phyloP scores from a whole-genome alignment of 2,888 invertebrate genomes.

The Agrotis puta region DNA sequence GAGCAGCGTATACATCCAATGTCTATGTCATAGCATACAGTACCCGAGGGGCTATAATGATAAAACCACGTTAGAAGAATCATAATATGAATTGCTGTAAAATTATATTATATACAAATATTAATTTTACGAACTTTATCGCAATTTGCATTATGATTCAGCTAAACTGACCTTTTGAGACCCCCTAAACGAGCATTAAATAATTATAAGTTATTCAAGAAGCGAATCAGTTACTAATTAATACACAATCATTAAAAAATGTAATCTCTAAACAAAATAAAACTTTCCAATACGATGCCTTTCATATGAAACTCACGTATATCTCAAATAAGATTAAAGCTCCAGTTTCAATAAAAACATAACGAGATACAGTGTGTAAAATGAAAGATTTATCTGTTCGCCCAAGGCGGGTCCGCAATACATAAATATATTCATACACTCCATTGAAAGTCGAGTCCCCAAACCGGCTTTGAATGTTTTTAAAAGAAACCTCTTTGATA shows the following conservation, averaged over 20 bases:
- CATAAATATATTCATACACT: slow-evolving; percentile 85
- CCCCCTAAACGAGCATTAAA: too few relatives aligned
- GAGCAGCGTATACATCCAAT: too few relatives aligned
- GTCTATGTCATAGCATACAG: too few relatives aligned
- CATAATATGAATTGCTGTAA: too few relatives aligned
- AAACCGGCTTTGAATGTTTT: slow-evolving; percentile 81
- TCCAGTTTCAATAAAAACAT: slow-evolving; percentile 81
- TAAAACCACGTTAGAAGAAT: too few relatives aligned
- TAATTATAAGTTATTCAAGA: too few relatives aligned
- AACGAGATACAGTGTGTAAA: slow-evolving; percentile 81
- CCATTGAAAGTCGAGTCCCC: slow-evolving; percentile 81
- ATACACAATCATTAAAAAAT: background rate
- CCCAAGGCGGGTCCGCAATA: slow-evolving; percentile 71
- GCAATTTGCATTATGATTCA: too few relatives aligned
- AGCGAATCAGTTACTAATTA: too few relatives aligned
- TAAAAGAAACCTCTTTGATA: slow-evolving; percentile 80
- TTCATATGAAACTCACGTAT: slow-evolving; percentile 53
- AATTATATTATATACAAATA: too few relatives aligned
- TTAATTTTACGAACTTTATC: too few relatives aligned
- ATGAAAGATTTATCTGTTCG: slow-evolving; percentile 83
- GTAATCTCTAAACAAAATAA: background rate
- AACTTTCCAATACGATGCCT: background rate
- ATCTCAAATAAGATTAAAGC: slow-evolving; percentile 73
- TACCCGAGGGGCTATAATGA: too few relatives aligned
- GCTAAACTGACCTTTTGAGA: too few relatives aligned